Percentiles rank a stretch among this genome's conserved stretches.
Evolutionary conservation across 1,140 invertebrate species (phyloP).

Genomic region (Drosophila kanapiae): DNA sequence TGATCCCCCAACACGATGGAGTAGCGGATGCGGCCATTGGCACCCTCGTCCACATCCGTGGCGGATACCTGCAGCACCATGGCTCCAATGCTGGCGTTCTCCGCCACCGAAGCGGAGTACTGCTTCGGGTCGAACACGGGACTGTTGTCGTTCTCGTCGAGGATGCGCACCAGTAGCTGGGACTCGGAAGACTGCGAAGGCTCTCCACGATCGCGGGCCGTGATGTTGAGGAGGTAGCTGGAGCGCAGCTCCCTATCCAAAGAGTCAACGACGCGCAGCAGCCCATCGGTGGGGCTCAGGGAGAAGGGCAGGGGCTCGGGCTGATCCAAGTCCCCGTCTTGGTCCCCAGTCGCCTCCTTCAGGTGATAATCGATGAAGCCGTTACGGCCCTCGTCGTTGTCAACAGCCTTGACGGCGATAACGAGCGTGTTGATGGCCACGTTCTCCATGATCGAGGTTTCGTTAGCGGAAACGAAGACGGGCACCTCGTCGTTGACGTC

Average conservation of each 20-base stretch:
- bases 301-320: constrained; percentile 89
- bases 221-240: constrained; percentile 93
- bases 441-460: constrained; percentile 93
- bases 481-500: constrained; percentile 98
- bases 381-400: constrained; percentile 97
- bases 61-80: constrained; percentile 96
- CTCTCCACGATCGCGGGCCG: constrained; percentile 95
- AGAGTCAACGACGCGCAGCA: constrained; percentile 91
- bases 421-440: constrained; percentile 95
- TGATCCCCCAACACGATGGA: constrained; percentile 95
- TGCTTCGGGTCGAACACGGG: constrained; percentile 95
- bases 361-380: constrained; percentile 96
- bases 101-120: constrained; percentile 94
- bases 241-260: constrained; percentile 94
- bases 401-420: constrained; percentile 95
- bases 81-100: constrained; percentile 96
- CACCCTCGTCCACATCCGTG: constrained; percentile 95
- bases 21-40: constrained; percentile 95
- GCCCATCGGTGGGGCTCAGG: constrained; percentile 94
- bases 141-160: constrained; percentile 97
- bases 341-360: constrained; percentile 78
- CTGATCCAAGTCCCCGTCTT: neutral
- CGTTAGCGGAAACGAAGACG: constrained; percentile 93
- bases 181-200: constrained; percentile 91
- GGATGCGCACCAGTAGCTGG: constrained; percentile 90